phyloP scores from a whole-genome alignment of 2,113 vertebrate genomes.

The Pseudorhombus dupliciocellatus region DNA sequence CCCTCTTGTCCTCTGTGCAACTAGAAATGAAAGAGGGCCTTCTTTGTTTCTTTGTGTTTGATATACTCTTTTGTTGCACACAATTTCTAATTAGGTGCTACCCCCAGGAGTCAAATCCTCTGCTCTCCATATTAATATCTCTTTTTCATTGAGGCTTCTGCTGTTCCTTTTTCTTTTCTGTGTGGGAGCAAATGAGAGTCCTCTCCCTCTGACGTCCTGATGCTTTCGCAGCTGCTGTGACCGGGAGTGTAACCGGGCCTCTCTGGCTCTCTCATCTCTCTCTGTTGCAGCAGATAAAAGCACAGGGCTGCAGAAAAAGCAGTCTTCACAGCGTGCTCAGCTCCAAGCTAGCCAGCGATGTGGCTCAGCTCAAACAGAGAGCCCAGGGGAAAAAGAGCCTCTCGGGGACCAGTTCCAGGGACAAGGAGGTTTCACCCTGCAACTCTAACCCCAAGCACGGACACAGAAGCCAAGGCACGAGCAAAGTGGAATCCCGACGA shows the following conservation, averaged over 20 bases:
- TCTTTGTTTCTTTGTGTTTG: constrained; percentile 62
- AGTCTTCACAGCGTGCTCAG: constrained; percentile 74
- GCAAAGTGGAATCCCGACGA: constrained; percentile 74
- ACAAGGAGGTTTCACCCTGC: constrained; percentile 80
- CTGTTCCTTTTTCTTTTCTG: constrained; percentile 41
- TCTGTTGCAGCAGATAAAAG: constrained; percentile 82
- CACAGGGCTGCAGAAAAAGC: constrained; percentile 81
- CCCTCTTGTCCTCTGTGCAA: constrained; percentile 45
- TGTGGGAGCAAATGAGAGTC: constrained; percentile 48
- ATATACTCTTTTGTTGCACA: constrained; percentile 62
- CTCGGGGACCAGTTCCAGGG: constrained; percentile 79
- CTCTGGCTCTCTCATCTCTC: constrained; percentile 53
- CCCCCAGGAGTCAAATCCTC: constrained; percentile 57
- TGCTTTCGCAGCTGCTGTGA: constrained; percentile 53
- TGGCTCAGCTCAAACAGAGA: constrained; percentile 88
- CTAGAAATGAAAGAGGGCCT: constrained; percentile 48
- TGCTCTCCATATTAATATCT: constrained; percentile 62
- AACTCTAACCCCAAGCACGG: constrained; percentile 85
- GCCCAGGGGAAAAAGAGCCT: constrained; percentile 83
- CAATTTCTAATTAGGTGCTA: constrained; percentile 65
- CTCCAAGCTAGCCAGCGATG: constrained; percentile 78
- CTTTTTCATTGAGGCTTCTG: constrained; percentile 47
- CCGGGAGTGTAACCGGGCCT: constrained; percentile 53
- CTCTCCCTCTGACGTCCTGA: constrained; percentile 50
- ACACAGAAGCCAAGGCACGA: constrained; percentile 76